Evolutionary conservation across 1,140 invertebrate species (phyloP).

Genomic region (Hyphantria cunea): DNA sequence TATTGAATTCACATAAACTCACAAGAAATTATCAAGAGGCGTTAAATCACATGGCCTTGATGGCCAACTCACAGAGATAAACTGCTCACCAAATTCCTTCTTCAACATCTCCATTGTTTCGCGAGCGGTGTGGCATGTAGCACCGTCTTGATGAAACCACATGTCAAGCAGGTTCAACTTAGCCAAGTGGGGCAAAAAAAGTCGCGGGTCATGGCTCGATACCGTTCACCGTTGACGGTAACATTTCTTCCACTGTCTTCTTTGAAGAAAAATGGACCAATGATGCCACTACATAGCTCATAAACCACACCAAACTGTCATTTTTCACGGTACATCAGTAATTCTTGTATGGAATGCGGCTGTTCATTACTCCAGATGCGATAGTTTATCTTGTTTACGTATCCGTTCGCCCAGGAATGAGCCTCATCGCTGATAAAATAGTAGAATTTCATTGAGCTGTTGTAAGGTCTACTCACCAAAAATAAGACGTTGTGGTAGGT

Average conservation of each 20-base stretch:
- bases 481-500: too few relatives aligned
- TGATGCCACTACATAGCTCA: constrained; percentile 45
- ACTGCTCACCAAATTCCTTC: neutral
- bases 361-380: too few relatives aligned
- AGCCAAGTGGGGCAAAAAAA: constrained; percentile 42
- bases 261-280: constrained; percentile 33
- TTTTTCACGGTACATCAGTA: constrained; percentile 44
- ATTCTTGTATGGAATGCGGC: constrained; percentile 23
- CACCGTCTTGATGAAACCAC: constrained; percentile 10
- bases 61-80: too few relatives aligned
- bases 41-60: too few relatives aligned
- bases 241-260: constrained; percentile 39
- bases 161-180: constrained; percentile 8
- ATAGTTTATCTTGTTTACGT: neutral
- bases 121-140: constrained; percentile 12
- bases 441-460: too few relatives aligned
- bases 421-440: too few relatives aligned
- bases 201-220: constrained; percentile 45
- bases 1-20: too few relatives aligned
- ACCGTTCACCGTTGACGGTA: constrained; percentile 54
- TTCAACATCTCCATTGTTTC: neutral
- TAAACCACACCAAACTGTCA: constrained; percentile 52
- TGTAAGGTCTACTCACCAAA: too few relatives aligned
- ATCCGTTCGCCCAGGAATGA: too few relatives aligned
- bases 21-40: too few relatives aligned